Conservation (phyloP, 1,140 invertebrate species). For the Drosophila ercepeae region DNA sequence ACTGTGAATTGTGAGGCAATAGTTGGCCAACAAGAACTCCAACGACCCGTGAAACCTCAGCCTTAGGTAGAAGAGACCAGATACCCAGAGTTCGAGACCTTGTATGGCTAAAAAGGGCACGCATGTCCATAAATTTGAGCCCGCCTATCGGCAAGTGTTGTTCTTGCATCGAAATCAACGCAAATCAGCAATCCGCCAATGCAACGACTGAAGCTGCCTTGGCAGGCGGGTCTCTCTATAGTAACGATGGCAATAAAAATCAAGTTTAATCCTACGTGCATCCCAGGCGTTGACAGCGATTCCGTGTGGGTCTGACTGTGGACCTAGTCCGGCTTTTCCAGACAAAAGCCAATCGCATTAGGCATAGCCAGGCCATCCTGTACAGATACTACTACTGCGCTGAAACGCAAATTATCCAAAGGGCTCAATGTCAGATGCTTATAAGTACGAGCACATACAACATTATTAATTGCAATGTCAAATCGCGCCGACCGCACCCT, state of each 20-base stretch:
- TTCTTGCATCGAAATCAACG: conserved; percentile 62
- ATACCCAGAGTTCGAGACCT: conserved; percentile 14
- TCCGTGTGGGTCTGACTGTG: conserved; percentile 46
- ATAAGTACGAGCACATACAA: conserved; percentile 63
- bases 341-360: conserved; percentile 59
- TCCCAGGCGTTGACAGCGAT: conserved; percentile 72
- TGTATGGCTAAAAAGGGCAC: conserved; percentile 56
- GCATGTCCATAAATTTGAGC: conserved; percentile 67
- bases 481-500: conserved; percentile 59
- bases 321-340: conserved; percentile 31
- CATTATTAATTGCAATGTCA: conserved; percentile 81
- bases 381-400: conserved; percentile 7
- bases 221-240: conserved; percentile 63
- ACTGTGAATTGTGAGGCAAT: conserved; percentile 41
- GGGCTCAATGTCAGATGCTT: conserved; percentile 47
- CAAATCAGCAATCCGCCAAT: conserved; percentile 54
- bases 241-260: conserved; percentile 81
- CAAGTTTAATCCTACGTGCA: conserved; percentile 81
- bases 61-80: background rate
- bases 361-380: conserved; percentile 29
- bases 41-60: conserved; percentile 10
- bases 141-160: conserved; percentile 39
- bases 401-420: conserved; percentile 68
- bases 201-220: conserved; percentile 1
- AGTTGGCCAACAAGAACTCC: conserved; percentile 26